phyloP scores from a whole-genome alignment of 1,140 invertebrate genomes.

The Andricus grossulariae region DNA sequence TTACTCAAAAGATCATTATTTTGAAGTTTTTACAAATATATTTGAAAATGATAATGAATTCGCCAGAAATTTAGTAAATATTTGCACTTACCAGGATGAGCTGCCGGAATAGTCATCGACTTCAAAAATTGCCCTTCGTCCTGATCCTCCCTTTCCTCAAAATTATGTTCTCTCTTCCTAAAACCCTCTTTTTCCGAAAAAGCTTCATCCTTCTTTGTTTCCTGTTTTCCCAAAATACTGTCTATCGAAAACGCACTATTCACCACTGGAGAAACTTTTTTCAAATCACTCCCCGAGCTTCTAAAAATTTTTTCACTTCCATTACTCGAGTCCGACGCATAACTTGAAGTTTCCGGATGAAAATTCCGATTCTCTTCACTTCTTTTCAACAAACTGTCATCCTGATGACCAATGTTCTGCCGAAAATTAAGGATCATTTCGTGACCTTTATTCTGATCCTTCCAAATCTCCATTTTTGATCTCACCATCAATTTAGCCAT shows the following conservation, averaged over 20 bases:
- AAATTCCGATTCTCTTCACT: constrained; percentile 30
- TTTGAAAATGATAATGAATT: neutral
- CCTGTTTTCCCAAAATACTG: constrained; percentile 62
- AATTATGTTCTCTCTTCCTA: constrained; percentile 45
- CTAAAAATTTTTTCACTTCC: constrained; percentile 46
- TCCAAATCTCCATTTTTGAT: constrained; percentile 48
- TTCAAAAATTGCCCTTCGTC: constrained; percentile 51
- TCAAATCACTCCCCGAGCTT: constrained; percentile 39
- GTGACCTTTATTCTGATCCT: constrained; percentile 40
- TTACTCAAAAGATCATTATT: constrained; percentile 3
- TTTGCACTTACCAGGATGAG: constrained; percentile 49
- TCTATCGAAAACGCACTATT: constrained; percentile 66
- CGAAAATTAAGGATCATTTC: constrained; percentile 47
- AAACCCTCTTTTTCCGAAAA: constrained; percentile 36
- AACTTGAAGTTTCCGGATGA: constrained; percentile 44
- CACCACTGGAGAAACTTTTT: constrained; percentile 31
- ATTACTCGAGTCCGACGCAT: constrained; percentile 55
- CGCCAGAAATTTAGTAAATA: neutral
- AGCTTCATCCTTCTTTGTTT: constrained; percentile 43
- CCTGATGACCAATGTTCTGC: constrained; percentile 13
- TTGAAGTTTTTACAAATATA: neutral
- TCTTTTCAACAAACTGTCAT: constrained; percentile 22
- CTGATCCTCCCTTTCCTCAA: constrained; percentile 47
- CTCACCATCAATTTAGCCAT: neutral
- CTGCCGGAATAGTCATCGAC: constrained; percentile 45